phyloP scores from a whole-genome alignment of 1,140 invertebrate genomes.

The Drosophila grimshawi region DNA sequence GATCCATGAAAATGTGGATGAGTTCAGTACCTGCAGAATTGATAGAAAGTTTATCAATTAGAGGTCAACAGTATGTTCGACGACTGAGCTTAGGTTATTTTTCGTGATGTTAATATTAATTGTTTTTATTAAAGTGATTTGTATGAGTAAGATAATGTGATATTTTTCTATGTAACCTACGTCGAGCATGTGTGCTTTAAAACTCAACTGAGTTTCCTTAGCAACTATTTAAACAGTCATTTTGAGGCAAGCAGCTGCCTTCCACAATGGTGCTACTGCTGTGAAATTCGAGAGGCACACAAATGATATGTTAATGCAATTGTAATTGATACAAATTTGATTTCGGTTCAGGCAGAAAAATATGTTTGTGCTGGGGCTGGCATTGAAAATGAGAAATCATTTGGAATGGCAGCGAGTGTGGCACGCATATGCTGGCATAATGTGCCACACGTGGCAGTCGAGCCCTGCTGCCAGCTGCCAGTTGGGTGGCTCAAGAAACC shows the following conservation, averaged over 20 bases:
- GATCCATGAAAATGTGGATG: too few relatives aligned
- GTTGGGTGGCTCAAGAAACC: constrained; percentile 9
- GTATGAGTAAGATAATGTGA: not conserved
- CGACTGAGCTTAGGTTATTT: too few relatives aligned
- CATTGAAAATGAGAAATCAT: constrained; percentile 80
- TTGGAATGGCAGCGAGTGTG: constrained; percentile 38
- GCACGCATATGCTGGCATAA: constrained; percentile 61
- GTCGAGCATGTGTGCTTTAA: constrained; percentile 4
- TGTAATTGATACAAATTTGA: constrained; percentile 84
- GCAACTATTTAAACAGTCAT: constrained; percentile 52
- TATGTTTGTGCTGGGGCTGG: constrained; percentile 53
- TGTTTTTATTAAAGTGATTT: too few relatives aligned
- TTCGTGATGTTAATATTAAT: too few relatives aligned
- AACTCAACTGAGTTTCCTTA: not conserved
- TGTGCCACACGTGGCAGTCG: constrained; percentile 55
- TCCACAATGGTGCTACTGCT: constrained; percentile 31
- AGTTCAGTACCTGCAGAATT: too few relatives aligned
- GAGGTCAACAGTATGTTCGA: too few relatives aligned
- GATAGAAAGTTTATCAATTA: too few relatives aligned
- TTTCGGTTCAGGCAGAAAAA: constrained; percentile 69
- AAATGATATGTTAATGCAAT: constrained; percentile 83
- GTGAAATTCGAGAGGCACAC: constrained; percentile 66
- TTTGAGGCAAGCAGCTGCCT: constrained; percentile 44
- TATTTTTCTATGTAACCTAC: not conserved
- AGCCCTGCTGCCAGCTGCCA: constrained; percentile 53